These are phyloP conservation scores for Hypothenemus hampei DNA, from an alignment of 1,140 invertebrate genomes.

Conservation along the genomic window DNA sequence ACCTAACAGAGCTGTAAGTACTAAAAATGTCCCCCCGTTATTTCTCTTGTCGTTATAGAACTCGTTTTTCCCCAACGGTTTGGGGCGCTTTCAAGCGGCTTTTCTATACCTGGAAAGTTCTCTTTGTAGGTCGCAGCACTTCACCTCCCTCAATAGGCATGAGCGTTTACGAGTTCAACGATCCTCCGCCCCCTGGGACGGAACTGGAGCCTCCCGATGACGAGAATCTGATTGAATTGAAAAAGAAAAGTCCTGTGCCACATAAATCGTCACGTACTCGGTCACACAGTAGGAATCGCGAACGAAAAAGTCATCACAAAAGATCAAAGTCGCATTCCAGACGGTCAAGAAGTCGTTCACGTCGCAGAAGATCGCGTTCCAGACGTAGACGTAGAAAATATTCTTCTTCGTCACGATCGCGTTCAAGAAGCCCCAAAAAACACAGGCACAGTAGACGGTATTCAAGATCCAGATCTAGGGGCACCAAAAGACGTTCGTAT, in stretches of 20 bases:
- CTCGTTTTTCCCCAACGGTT: not conserved
- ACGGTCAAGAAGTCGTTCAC: constrained; percentile 26
- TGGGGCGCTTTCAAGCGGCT: constrained; percentile 30
- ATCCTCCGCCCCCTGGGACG: constrained; percentile 43
- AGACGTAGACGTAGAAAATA: constrained; percentile 27
- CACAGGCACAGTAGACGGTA: constrained; percentile 17
- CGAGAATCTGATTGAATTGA: too few species aligned
- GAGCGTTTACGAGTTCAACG: constrained; percentile 38
- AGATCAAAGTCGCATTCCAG: constrained; percentile 22
- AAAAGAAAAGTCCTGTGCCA: too few species aligned
- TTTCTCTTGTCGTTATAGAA: too few species aligned
- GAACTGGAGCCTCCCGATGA: constrained; percentile 29
- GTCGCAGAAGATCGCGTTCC: constrained; percentile 29
- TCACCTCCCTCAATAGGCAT: constrained; percentile 36
- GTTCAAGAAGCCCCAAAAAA: constrained; percentile 37
- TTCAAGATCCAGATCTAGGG: constrained; percentile 31
- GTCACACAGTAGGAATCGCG: constrained; percentile 39
- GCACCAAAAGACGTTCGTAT: constrained; percentile 37
- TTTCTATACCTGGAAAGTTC: constrained; percentile 46
- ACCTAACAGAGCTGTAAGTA: constrained; percentile 31
- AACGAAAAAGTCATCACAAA: constrained; percentile 27
- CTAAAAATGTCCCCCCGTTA: not conserved
- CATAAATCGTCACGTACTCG: too few species aligned
- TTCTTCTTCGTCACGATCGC: constrained; percentile 29
- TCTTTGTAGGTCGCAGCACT: constrained; percentile 38